These are phyloP conservation scores for Larimichthys polyactis DNA, from an alignment of 2,113 vertebrate species.

Conservation along the genomic window DNA sequence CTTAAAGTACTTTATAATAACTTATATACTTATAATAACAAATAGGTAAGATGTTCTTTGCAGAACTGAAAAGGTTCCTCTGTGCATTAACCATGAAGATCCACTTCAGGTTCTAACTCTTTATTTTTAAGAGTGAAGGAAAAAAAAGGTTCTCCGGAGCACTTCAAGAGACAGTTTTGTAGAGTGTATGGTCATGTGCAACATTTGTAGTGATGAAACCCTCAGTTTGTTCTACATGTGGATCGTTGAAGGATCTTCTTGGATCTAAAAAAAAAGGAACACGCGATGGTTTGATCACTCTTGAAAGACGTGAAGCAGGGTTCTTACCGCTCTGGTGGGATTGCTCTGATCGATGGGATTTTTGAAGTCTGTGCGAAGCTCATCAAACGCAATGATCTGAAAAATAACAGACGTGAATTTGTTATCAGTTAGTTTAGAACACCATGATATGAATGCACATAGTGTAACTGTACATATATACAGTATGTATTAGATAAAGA, in stretches of 20 bases:
- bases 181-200: background rate
- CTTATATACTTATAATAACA: too few species aligned
- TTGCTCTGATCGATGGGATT: slow-evolving; percentile 99
- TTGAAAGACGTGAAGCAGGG: slow-evolving; percentile 51
- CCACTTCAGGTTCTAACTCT: too few species aligned
- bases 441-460: background rate
- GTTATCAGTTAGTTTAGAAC: slow-evolving; percentile 16
- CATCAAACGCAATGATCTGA: slow-evolving; percentile 98
- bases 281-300: slow-evolving; percentile 36
- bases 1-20: too few species aligned
- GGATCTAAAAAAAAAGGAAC: slow-evolving; percentile 1
- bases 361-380: slow-evolving; percentile 98
- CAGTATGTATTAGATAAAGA: background rate
- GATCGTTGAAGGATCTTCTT: slow-evolving; percentile 1
- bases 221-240: slow-evolving; percentile 14
- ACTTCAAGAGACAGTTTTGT: too few species aligned
- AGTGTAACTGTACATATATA: background rate
- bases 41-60: too few species aligned
- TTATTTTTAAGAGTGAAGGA: too few species aligned
- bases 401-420: slow-evolving; percentile 53
- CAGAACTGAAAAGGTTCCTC: too few species aligned
- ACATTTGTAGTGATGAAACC: background rate
- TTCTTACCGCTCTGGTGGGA: slow-evolving; percentile 94
- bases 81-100: too few species aligned
- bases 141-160: too few species aligned